Conservation (phyloP, 2,888 invertebrate species). For the Eustalomyia histrio region DNA sequence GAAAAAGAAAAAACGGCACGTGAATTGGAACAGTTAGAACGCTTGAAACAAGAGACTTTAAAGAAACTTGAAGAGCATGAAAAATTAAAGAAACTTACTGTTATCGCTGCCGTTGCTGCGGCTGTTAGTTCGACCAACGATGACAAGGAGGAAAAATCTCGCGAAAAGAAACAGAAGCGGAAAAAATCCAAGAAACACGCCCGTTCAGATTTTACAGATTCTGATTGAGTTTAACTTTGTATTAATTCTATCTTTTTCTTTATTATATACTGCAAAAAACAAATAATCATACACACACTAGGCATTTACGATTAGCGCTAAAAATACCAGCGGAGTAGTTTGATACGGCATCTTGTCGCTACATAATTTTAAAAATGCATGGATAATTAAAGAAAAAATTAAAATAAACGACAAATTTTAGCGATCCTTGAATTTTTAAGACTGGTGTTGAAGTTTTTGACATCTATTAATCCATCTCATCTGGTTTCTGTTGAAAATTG, state of each 20-base stretch:
- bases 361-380: too few species aligned
- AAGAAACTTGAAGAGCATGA: slow-evolving; percentile 77
- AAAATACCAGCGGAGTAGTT: too few species aligned
- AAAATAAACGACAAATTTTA: too few species aligned
- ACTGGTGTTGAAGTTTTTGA: too few species aligned
- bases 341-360: too few species aligned
- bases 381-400: too few species aligned
- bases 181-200: slow-evolving; percentile 78
- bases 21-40: slow-evolving; percentile 77
- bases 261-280: too few species aligned
- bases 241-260: slow-evolving; percentile 1
- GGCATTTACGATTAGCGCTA: too few species aligned
- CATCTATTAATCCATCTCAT: too few species aligned
- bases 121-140: slow-evolving; percentile 67
- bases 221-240: slow-evolving; percentile 68
- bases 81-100: slow-evolving; percentile 69
- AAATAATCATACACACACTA: neutral
- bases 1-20: slow-evolving; percentile 77
- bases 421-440: too few species aligned
- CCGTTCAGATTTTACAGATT: slow-evolving; percentile 74
- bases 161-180: slow-evolving; percentile 74
- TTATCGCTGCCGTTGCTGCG: slow-evolving; percentile 67
- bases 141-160: slow-evolving; percentile 67
- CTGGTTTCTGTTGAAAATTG: too few species aligned
- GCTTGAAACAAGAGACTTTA: slow-evolving; percentile 77